These are phyloP conservation scores for Nanger granti DNA, from an alignment of 2,113 vertebrate genomes.

Conservation along the genomic window DNA sequence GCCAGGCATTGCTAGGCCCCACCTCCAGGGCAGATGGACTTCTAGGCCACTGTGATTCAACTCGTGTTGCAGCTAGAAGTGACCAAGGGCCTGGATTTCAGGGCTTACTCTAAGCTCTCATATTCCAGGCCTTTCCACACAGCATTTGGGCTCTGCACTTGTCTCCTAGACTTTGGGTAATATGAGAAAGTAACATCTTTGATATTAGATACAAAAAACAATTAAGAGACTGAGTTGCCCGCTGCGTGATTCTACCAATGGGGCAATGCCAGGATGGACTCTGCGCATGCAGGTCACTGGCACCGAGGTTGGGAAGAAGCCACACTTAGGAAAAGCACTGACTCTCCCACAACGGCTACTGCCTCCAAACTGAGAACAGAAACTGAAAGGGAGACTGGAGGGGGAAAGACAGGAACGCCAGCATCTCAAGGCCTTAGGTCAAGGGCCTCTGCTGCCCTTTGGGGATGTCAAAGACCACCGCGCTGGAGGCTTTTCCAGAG, in stretches of 20 bases:
- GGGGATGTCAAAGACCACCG: background rate
- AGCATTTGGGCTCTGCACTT: background rate
- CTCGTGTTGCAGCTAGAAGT: background rate
- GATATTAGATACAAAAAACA: background rate
- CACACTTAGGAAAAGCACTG: background rate
- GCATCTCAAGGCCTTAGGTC: background rate
- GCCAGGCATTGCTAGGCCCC: background rate
- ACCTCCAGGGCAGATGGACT: background rate
- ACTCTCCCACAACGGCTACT: background rate
- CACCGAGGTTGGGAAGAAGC: background rate
- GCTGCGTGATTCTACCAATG: fast-evolving
- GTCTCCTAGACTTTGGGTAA: background rate
- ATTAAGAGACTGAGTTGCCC: background rate
- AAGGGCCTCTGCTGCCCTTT: background rate
- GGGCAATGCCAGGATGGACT: background rate
- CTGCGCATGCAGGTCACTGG: fast-evolving
- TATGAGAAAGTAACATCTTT: background rate
- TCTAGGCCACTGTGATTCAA: background rate
- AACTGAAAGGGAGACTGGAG: background rate
- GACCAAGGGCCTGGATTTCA: background rate
- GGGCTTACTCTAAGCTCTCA: background rate
- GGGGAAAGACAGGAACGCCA: fast-evolving
- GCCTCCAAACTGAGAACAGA: background rate
- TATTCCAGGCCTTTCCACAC: background rate
- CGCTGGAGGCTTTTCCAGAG: background rate